Conservation (phyloP, 1,140 invertebrate species). For the Zeugodacus cucurbitae region DNA sequence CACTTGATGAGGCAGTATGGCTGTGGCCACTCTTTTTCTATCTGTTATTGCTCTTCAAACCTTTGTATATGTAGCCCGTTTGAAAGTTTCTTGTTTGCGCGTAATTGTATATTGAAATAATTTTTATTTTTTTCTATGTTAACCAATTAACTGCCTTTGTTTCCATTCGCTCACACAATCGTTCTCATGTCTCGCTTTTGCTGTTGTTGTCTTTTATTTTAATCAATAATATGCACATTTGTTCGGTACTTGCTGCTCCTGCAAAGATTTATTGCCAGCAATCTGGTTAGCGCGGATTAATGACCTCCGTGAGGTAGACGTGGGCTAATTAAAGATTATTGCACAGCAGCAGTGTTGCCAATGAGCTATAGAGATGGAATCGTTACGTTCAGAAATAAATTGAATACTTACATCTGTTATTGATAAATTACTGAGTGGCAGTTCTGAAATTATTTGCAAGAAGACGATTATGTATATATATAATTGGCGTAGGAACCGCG, state of each 20-base stretch:
- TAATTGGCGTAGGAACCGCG: no score
- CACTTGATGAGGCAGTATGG: neutral
- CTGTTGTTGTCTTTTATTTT: neutral
- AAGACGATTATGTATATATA: no score
- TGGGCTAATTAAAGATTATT: neutral
- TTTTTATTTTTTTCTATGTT: neutral
- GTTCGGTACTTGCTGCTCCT: neutral
- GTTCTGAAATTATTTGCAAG: no score
- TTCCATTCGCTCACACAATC: neutral
- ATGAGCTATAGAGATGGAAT: neutral
- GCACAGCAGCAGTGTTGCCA: neutral
- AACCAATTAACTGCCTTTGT: neutral
- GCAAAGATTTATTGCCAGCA: neutral
- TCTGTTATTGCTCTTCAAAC: neutral
- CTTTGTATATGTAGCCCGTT: neutral
- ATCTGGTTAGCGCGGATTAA: neutral
- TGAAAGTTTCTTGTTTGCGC: neutral
- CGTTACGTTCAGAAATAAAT: neutral
- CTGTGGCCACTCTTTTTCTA: neutral
- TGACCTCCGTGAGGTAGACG: neutral
- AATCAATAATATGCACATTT: neutral
- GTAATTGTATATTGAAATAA: neutral
- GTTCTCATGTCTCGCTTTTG: no score
- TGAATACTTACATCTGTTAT: no score
- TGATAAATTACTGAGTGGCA: no score